Evolutionary conservation across 1,140 invertebrate species (phyloP), one percentile per base, ranked within the genome.

Genomic region (Oryzaephilus surinamensis): DNA sequence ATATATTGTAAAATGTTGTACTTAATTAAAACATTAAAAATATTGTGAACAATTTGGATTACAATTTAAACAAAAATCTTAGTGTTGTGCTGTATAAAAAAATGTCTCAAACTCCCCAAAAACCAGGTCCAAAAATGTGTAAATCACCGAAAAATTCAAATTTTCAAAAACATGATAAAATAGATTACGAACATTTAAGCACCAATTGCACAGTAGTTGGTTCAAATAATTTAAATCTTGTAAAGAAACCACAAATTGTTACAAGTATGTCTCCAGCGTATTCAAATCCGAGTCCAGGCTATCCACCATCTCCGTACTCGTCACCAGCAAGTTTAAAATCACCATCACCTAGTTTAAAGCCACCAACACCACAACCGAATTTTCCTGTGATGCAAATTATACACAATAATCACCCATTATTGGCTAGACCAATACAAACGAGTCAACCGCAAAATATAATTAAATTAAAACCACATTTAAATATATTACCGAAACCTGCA

Each of bases 161-260:
- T 24, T 24, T n/a, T 11, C 23, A 24, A 15, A 26, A 35, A 33
- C 32, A 41, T 31, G 53, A 58, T 14, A 57, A 55, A 33, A 52
- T 57, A 30, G 58, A 62, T 15, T 62, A 62, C 31, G 58, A 62
- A 30, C 54, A 48, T 37, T 46, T 61, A 15, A 62, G 50, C 36
- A 62, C 60, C 8, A 62, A 61, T 34, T 60, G 58, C 28, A 62
- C 60, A 2, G 55, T 61, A 13, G 53, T 62, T 19, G 60, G 60
- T 14, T 61, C 58, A 12, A 62, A 62, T 37, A 62, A 62, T 38
- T 43, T 62, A 12, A 58, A 60, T 46, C 45, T 61, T 27, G 54
- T 62, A 12, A 62, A 62, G 38, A 62, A 62, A 32, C 60, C 58
- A 8, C 56, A 57, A 33, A 39, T 59, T 19, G 43, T 58, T 6